Evolutionary conservation across 2,888 invertebrate genomes (phyloP), one percentile per base, ranked within the genome.

Genomic region (Caenorhabditis doughertyi): DNA sequence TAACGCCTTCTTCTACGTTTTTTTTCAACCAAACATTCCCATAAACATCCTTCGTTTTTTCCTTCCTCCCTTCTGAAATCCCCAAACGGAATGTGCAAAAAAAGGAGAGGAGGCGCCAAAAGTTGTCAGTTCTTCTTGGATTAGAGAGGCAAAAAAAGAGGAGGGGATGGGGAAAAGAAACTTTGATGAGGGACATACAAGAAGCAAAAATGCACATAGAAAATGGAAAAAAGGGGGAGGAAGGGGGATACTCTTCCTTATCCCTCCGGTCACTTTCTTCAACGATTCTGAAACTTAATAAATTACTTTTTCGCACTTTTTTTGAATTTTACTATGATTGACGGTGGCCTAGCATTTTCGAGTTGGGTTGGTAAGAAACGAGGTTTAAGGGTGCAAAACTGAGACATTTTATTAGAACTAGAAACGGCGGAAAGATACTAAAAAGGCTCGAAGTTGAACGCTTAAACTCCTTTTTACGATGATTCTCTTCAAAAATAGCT

Each of bases 241-340:
- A 18, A 18, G 32, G 23, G 18, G 35, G 16, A 55, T 18, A 42
- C 42, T 51, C 53, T 9, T 42, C 42, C 16, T 47, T 18, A 3
- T 18, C 18, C 44, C 35, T 64, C 60, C 49, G 44, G 39, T 55
- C 56, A 44, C 44, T 70, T 68, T 53, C 3, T 39, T 49, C 35
- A 8, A 21, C 23, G 44, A 18, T 29, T 47, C 39, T 44, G 32
- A 25, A 3, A 58, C 80, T 80, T 80, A 73, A 80, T 80, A 58
- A 80, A 80, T 80, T 80, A 67, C 73, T 62, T 80, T 80, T 80
- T 80, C 72, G 73, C 80, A 80, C 73, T 74, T 81, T 80, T 62
- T 44, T 18, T 9, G 4, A 8, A 16, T 51, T 62, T 77, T n/a
- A 3, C 7, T 71, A 44, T 5, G 29, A 42, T 42, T 53, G n/a